Evolutionary conservation across 1,140 invertebrate species (phyloP), one percentile per base, ranked within the genome.

Genomic region (Prorops nasuta): DNA sequence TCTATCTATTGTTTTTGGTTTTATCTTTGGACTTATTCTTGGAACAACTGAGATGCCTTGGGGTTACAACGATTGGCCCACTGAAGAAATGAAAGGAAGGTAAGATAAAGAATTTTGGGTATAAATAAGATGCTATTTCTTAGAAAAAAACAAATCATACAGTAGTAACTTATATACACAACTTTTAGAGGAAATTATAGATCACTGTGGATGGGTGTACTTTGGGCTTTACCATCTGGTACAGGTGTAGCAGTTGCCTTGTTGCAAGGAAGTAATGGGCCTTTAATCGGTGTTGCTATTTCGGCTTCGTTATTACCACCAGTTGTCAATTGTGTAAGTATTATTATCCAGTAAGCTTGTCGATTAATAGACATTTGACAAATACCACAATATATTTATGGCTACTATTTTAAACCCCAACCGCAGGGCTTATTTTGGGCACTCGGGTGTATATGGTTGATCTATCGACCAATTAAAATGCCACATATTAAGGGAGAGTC

Each of bases 221-320:
- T 87, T 4, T 87, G 85, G 85, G 86, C 86, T 10, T 59, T 88
- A 18, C 86, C 86, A 19, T 87, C 85, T 19, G 86, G 85, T 2
- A 86, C 84, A 12, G 91, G 90, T 9, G 90, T 94, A 1, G 91
- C 91, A 1, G 80, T 94, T n/a, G 90, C 90, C 21, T 77, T 94
- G 22, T 77, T 94, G 1, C 89, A 91, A 64, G 90, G 90, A 14
- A 92, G 89, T 63, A 86, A 86, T 32, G 89, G 89, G 1, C 91
- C 91, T 2, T 67, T 94, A 31, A 92, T 94, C 51, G 91, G 91
- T 56, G 91, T 94, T 28, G 91, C 91, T 3, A 93, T 94, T 66
- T 92, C 91, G 2, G 91, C 91, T 1, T 93, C 91, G 1, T 74
- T 93, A 22, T 66, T 94, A 40, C 91, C 91, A n/a, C 91, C 91